These are phyloP conservation scores for Heliconius melpomene DNA, from an alignment of 1,140 invertebrate species.

Conservation along the genomic window DNA sequence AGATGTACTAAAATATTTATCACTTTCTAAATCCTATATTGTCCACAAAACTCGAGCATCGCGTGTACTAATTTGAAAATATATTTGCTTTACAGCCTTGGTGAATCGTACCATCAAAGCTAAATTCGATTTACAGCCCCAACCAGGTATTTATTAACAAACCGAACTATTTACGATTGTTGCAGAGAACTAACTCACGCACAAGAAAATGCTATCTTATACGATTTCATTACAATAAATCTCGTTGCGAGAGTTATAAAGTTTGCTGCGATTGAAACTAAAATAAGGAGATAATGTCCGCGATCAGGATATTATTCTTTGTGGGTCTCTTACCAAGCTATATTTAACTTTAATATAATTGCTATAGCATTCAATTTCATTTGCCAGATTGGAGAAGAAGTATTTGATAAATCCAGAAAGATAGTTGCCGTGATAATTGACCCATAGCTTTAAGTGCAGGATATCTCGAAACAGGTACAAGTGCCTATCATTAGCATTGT, in stretches of 20 bases:
- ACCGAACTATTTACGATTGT: slow-evolving; percentile 65
- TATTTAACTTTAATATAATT: slow-evolving; percentile 35
- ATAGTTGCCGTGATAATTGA: slow-evolving; percentile 61
- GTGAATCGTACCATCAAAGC: slow-evolving; percentile 43
- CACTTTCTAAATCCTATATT: slow-evolving; percentile 3
- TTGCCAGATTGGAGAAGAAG: slow-evolving; percentile 20
- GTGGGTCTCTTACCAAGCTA: slow-evolving; percentile 43
- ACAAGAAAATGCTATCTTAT: slow-evolving; percentile 66
- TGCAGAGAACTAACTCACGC: slow-evolving; percentile 59
- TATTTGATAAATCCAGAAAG: slow-evolving; percentile 58
- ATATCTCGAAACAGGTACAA: slow-evolving; percentile 37
- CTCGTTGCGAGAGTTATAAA: slow-evolving; percentile 62
- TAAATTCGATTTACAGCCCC: slow-evolving; percentile 48
- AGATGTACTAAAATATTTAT: background rate
- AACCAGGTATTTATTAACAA: slow-evolving; percentile 59
- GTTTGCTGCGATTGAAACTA: slow-evolving; percentile 63
- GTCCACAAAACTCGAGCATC: slow-evolving; percentile 27
- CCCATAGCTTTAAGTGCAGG: slow-evolving; percentile 54
- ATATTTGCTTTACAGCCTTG: slow-evolving; percentile 43
- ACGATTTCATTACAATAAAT: slow-evolving; percentile 77
- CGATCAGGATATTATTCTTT: slow-evolving; percentile 61
- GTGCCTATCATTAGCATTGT: slow-evolving; percentile 20
- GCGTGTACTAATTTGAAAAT: slow-evolving; percentile 47
- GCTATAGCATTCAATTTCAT: slow-evolving; percentile 11
- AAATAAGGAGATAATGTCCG: slow-evolving; percentile 69